These are phyloP conservation scores for Ploceus nigricollis DNA, from an alignment of 2,113 vertebrate genomes.

Conservation along the genomic window DNA sequence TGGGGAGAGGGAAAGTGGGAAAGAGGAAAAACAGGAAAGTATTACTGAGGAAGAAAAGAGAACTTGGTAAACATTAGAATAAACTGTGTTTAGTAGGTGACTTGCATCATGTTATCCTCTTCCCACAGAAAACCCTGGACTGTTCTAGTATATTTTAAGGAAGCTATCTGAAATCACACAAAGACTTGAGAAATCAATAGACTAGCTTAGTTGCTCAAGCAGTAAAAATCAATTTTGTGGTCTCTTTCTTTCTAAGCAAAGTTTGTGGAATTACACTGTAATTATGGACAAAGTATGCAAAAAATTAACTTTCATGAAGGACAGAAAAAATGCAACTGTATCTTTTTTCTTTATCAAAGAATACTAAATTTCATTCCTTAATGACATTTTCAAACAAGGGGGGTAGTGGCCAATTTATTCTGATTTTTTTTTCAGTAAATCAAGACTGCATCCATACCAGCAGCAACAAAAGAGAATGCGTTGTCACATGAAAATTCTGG, in stretches of 20 bases:
- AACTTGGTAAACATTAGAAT: neutral
- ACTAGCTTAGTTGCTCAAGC: neutral
- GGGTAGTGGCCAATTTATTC: neutral
- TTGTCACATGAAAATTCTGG: neutral
- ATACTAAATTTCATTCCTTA: neutral
- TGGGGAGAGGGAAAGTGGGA: neutral
- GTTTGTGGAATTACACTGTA: constrained; percentile 2
- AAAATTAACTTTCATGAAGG: neutral
- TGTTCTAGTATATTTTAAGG: neutral
- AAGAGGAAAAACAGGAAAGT: neutral
- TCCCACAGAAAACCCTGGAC: neutral
- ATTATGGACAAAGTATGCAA: neutral
- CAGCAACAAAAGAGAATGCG: neutral
- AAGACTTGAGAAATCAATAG: constrained; percentile 6
- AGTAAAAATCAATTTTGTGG: neutral
- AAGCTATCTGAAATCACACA: constrained; percentile 7
- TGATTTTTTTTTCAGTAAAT: neutral
- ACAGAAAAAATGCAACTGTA: neutral
- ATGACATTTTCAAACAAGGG: neutral
- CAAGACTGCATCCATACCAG: neutral
- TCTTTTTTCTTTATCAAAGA: neutral
- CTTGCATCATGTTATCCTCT: neutral
- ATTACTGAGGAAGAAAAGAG: neutral
- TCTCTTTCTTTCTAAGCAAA: constrained; percentile 9
- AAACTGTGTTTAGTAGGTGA: neutral